Evolutionary conservation across 2,888 invertebrate species (phyloP), one percentile per base, ranked within the genome.

Genomic region (Cinara cedri): DNA sequence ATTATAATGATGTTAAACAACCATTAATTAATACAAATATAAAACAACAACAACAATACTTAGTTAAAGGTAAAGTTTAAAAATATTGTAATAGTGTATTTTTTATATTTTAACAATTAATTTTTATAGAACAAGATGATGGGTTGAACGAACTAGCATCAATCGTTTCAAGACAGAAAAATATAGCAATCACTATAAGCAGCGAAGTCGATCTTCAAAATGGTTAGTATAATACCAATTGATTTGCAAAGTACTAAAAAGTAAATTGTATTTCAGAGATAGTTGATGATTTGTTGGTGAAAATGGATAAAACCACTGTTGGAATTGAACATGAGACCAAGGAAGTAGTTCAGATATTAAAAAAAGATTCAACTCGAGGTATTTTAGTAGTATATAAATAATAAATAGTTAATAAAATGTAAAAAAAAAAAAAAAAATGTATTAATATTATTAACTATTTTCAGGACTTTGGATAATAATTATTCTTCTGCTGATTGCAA

Each of bases 181-280:
- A 90, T 83, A 90, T 94, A 84, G 93, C 93, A 10, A 86, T 90
- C 66, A 91, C 90, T 68, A 91, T 95, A 83, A 90, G 90, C 14
- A 88, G 88, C 83, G 94, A 94, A 87, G 92, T 94, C 0, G 91
- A 91, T 83, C 86, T 89, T 82, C 94, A 94, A 84, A 92, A 93
- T 87, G 93, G 93, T 93, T 85, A 85, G 85, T 83, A 54, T 44
- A 19, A 42, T 68, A 11, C 3, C 19, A 14, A 1, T 13, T 21
- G 19, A 11, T 49, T 44, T 1, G 72, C 49, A 1, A 16, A 11
- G 19, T 42, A 1, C 62, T 66, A n/a, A 62, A 19, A 80, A 44
- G 1, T 19, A 49, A 34, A 46, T 83, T 83, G 82, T 82, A 82
- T 86, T 87, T 14, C 83, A 92, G 93, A 91, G 84, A 89, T 94